Percentiles rank a stretch among this genome's conserved stretches.
phyloP scores from a whole-genome alignment of 2,797 vertebrate species.

The Cephalopachus bancanus region DNA sequence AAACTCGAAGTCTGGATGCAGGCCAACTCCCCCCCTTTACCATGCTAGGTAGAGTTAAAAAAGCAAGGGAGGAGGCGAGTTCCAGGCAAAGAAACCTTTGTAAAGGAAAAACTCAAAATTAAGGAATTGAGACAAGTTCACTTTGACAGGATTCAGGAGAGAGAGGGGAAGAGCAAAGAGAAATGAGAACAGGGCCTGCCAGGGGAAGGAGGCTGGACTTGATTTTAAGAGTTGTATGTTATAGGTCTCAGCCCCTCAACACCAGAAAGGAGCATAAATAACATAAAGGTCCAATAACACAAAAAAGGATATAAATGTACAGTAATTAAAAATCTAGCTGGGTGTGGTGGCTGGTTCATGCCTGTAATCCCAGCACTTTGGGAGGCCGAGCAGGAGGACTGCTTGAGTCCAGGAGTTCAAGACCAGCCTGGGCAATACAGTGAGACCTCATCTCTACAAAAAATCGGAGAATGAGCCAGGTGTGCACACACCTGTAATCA shows the following conservation, averaged over 20 bases:
- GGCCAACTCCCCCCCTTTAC: not conserved
- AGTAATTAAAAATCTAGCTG: not conserved
- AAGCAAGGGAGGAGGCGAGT: not conserved
- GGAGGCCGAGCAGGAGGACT: too few relatives aligned
- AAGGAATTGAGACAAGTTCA: conserved; percentile 24
- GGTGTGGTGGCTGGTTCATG: too few relatives aligned
- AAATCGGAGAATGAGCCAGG: too few relatives aligned
- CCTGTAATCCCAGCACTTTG: too few relatives aligned
- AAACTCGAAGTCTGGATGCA: not conserved
- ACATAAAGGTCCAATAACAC: not conserved
- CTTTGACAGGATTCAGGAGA: not conserved
- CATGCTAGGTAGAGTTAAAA: not conserved
- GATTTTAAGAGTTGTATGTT: not conserved
- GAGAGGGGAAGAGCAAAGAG: not conserved
- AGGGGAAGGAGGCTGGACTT: not conserved
- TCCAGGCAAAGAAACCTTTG: not conserved
- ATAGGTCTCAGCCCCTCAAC: not conserved
- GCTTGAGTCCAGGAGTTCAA: too few relatives aligned
- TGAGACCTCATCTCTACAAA: too few relatives aligned
- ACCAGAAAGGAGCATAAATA: not conserved
- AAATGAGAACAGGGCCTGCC: not conserved
- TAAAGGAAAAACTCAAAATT: not conserved
- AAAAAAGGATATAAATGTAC: not conserved
- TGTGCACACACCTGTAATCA: too few relatives aligned
- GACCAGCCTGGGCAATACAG: too few relatives aligned